These are phyloP conservation scores for Molossus molossus DNA, from an alignment of 2,797 vertebrate genomes.

Conservation along the genomic window DNA sequence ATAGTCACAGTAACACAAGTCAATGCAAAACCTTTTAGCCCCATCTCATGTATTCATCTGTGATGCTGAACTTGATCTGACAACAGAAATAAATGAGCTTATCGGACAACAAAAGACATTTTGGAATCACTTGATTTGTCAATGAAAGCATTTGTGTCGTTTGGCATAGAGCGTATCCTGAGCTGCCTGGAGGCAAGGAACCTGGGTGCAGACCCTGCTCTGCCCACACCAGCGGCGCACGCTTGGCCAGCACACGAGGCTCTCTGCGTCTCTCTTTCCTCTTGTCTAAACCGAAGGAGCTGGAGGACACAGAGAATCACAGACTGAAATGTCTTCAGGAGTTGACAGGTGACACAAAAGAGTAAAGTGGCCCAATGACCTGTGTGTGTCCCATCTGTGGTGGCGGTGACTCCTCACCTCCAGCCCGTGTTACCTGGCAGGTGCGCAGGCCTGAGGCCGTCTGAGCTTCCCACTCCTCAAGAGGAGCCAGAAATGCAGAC, in stretches of 20 bases:
- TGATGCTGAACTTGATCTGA: background rate
- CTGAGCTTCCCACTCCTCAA: background rate
- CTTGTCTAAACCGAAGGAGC: background rate
- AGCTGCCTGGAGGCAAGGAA: background rate
- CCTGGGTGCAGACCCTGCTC: background rate
- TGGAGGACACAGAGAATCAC: background rate
- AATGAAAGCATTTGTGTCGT: background rate
- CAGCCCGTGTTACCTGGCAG: background rate
- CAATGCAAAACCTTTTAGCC: background rate
- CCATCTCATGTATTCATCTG: background rate
- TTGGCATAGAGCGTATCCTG: background rate
- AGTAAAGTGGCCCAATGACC: background rate
- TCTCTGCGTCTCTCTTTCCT: background rate
- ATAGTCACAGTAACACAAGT: background rate
- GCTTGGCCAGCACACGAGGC: background rate
- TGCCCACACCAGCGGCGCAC: too few relatives aligned
- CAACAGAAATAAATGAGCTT: background rate
- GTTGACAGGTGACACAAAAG: background rate
- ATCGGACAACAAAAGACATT: background rate
- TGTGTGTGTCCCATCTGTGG: background rate
- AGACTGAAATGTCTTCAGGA: background rate
- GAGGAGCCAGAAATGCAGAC: background rate
- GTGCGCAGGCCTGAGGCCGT: background rate
- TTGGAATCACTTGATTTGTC: background rate
- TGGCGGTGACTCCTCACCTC: background rate